Conservation (phyloP, 2,888 invertebrate genomes). For the Dasysyrphus tricinctus region DNA sequence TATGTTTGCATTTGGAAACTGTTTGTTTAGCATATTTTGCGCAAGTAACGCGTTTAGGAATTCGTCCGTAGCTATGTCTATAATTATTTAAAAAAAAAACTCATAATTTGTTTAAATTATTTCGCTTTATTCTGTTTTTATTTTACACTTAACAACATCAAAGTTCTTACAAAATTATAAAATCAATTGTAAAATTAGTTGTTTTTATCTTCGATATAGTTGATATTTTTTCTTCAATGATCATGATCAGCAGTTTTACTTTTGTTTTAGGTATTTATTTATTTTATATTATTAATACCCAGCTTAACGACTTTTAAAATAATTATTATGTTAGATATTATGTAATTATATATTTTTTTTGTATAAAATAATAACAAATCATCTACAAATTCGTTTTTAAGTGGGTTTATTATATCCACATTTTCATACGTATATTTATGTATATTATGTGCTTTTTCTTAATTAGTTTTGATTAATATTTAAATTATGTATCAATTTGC, state of each 20-base stretch:
- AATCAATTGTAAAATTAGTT: constrained; percentile 62
- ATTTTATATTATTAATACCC: constrained; percentile 30
- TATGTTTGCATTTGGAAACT: too few relatives aligned
- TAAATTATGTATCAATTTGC: constrained; percentile 14
- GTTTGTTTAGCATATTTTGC: too few relatives aligned
- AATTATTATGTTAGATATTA: constrained; percentile 29
- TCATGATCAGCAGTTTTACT: constrained; percentile 38
- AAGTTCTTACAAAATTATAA: constrained; percentile 71
- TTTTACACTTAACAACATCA: constrained; percentile 74
- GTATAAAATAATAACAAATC: constrained; percentile 17
- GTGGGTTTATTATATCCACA: constrained; percentile 4
- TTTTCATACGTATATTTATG: constrained; percentile 3
- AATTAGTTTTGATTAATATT: constrained; percentile 50
- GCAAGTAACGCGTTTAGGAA: too few relatives aligned
- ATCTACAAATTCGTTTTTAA: constrained; percentile 30
- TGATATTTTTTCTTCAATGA: constrained; percentile 17
- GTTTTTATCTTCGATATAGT: constrained; percentile 48
- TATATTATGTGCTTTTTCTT: constrained; percentile 17
- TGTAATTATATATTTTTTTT: constrained; percentile 8
- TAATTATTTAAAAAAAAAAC: not conserved
- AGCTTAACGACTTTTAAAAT: constrained; percentile 24
- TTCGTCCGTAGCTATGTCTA: too few relatives aligned
- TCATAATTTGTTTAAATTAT: constrained; percentile 56
- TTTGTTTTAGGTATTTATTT: constrained; percentile 3
- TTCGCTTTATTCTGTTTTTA: constrained; percentile 61